phyloP scores from a whole-genome alignment of 2,888 invertebrate species.

The Phortica okadai region DNA sequence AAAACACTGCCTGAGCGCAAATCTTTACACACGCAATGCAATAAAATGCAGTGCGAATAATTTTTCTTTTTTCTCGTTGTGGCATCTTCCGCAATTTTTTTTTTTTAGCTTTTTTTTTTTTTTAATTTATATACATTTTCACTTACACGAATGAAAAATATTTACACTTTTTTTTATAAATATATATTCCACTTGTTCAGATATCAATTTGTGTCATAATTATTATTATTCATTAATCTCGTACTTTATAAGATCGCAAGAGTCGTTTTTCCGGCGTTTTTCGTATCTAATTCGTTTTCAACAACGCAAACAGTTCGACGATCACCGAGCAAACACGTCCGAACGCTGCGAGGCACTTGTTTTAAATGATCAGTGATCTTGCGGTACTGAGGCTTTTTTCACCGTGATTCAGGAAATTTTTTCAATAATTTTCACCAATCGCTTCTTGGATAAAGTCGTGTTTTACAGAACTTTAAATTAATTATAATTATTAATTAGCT shows the following conservation, averaged over 20 bases:
- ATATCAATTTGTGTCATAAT: not conserved
- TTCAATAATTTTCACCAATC: no score
- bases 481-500: no score
- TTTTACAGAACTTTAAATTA: no score
- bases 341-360: conserved; percentile 44
- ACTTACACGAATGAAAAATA: not conserved
- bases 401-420: no score
- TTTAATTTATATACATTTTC: not conserved
- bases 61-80: conserved; percentile 3
- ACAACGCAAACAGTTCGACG: not conserved
- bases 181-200: conserved; percentile 10
- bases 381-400: not conserved
- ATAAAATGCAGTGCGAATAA: conserved; percentile 13
- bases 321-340: conserved; percentile 28
- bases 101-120: not conserved
- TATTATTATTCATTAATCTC: not conserved
- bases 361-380: conserved; percentile 35
- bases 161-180: not conserved
- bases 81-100: conserved; percentile 1
- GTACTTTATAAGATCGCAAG: not conserved
- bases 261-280: not conserved
- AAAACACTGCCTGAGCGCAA: not conserved
- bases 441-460: no score
- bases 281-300: not conserved
- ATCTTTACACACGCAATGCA: conserved; percentile 24